Base-by-base conservation (phyloP, 1,140 invertebrate genomes). In the Drosophila pseudoananassae region DNA sequence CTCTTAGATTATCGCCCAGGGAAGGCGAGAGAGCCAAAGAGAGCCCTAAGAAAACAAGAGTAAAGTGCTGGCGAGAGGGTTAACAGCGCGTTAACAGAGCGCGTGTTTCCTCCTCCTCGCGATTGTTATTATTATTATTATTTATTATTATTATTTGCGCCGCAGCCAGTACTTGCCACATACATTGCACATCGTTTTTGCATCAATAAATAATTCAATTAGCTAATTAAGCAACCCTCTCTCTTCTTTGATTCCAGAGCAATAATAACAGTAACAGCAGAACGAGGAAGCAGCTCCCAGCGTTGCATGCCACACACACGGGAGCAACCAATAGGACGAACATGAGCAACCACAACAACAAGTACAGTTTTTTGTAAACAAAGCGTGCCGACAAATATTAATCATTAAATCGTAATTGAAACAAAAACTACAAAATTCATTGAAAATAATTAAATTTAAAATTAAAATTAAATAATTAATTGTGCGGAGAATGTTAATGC, bases 101-200 rank as follows among this genome's bases (percentile, higher is more conserved):
- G 33, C 47, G 47, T 63, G 58, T 25, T 51, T 23, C 45, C 43
- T 54, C 27, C 33, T 9, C 27, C 9, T 36, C 20, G n/a, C 20
- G n/a, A 52, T 55, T 73, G 52, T 61, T 72, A 53, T 50, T 70
- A 52, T 55, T 73, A 46, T 61, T 72, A 53, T 50, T 70, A 66
- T 69, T 51, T 69, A 68, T 69, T 69, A 69, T 69, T 70, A 56
- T 55, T 69, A 70, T 69, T 69, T 69, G 63, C 63, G 50, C 23
- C 65, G 63, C 50, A 15, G 38, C 14, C 12, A 45, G 53, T 69
- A 49, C 43, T 1, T 40, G 47, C 49, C 29, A 33, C 49, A 38
- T 47, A 68, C 27, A 33, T 31, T 53, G 9, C 20, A 65, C 20
- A 65, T 33, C 40, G 12, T 45, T 27, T 45, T 36, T 36, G 33